phyloP scores from a whole-genome alignment of 2,797 vertebrate genomes.

The Erethizon dorsatum region DNA sequence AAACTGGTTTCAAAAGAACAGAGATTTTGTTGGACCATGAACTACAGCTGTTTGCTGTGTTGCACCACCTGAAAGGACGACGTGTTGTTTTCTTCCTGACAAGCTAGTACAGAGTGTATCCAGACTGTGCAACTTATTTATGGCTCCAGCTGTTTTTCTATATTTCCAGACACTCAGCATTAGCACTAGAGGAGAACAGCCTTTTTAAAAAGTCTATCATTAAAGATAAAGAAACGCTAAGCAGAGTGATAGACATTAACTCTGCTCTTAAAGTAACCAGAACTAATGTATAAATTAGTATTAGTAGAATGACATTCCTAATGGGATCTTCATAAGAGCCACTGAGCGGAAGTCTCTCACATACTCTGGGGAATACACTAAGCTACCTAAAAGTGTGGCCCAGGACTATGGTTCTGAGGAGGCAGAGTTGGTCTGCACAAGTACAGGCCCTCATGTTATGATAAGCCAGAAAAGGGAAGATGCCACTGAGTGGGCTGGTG shows the following conservation, averaged over 20 bases:
- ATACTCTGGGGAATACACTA: not conserved
- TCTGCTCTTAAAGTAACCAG: constrained; percentile 16
- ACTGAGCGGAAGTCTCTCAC: constrained; percentile 6
- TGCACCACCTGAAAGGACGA: constrained; percentile 65
- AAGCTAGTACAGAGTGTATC: constrained; percentile 60
- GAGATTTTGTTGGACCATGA: constrained; percentile 52
- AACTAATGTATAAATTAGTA: not conserved
- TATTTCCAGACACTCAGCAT: not conserved
- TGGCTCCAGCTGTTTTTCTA: constrained; percentile 55
- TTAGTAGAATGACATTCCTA: constrained; percentile 4
- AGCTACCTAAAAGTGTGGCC: not conserved
- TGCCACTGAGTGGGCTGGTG: accelerated
- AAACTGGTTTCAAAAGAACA: constrained; percentile 63
- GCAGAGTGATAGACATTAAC: not conserved
- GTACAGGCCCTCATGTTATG: not conserved
- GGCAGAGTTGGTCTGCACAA: not conserved
- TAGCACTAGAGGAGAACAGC: not conserved
- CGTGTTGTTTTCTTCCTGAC: constrained; percentile 47
- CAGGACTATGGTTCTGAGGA: not conserved
- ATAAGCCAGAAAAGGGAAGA: not conserved
- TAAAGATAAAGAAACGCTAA: constrained; percentile 61
- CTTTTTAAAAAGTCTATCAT: constrained; percentile 61
- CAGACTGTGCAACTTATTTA: constrained; percentile 17
- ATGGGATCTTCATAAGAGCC: not conserved
- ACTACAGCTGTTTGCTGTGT: constrained; percentile 59